Conservation (phyloP, 2,888 invertebrate genomes). For the Erebia palarica region DNA sequence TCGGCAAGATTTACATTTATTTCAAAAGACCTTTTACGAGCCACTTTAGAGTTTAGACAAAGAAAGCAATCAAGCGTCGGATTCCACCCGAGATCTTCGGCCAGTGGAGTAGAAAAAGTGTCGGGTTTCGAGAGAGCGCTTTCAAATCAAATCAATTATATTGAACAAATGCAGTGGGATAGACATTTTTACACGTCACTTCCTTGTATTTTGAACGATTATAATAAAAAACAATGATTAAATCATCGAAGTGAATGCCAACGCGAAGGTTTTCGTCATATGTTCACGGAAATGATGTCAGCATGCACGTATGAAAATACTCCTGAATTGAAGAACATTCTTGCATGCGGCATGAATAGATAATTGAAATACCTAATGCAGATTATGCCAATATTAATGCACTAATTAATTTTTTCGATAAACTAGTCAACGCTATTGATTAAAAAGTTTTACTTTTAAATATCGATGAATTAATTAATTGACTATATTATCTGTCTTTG, state of each 20-base stretch:
- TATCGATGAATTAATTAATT: background rate
- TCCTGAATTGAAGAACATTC: background rate
- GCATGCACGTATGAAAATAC: slow-evolving; percentile 1
- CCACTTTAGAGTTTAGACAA: slow-evolving; percentile 14
- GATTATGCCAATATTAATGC: background rate
- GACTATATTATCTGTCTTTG: no score
- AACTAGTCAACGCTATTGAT: background rate
- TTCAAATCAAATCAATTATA: slow-evolving; percentile 35
- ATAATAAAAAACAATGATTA: background rate
- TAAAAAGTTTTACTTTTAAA: background rate
- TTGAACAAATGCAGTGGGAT: slow-evolving; percentile 16
- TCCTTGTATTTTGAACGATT: background rate
- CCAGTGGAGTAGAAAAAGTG: slow-evolving; percentile 32
- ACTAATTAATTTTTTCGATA: background rate
- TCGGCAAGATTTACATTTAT: background rate
- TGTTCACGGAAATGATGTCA: slow-evolving; percentile 10
- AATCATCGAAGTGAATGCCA: slow-evolving; percentile 9
- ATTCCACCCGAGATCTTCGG: slow-evolving; percentile 11
- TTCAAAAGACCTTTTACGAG: background rate
- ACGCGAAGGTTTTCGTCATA: background rate
- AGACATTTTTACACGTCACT: slow-evolving; percentile 18
- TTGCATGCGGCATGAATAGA: background rate
- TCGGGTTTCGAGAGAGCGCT: slow-evolving; percentile 16
- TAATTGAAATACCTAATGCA: background rate
- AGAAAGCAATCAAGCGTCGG: slow-evolving; percentile 18